phyloP scores from a whole-genome alignment of 1,140 invertebrate genomes.

The Coelopa frigida region DNA sequence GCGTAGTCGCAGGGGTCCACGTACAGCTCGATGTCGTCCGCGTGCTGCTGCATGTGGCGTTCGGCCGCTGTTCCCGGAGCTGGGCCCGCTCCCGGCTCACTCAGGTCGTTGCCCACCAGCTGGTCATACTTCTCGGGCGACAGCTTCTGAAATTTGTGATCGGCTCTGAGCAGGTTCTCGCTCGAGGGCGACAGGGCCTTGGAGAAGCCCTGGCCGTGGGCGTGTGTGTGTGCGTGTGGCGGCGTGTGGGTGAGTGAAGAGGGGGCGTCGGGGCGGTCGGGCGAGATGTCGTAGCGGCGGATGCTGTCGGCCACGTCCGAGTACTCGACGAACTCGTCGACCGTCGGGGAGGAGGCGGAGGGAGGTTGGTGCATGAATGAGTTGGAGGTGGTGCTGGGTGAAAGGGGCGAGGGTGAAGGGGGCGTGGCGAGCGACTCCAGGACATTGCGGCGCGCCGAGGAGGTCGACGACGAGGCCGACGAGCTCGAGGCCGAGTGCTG shows the following conservation, averaged over 20 bases:
- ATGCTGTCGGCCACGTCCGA: conserved; percentile 42
- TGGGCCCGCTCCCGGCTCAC: neutral
- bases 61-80: conserved; percentile 17
- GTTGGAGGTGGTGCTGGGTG: conserved; percentile 1
- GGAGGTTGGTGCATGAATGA: conserved; percentile 7
- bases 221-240: too few relatives aligned
- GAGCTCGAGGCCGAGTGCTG: conserved; percentile 10
- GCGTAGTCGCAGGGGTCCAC: conserved; percentile 42
- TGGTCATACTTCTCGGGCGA: conserved; percentile 42
- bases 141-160: conserved; percentile 43
- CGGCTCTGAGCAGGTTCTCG: conserved; percentile 37
- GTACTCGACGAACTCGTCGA: conserved; percentile 39
- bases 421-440: conserved; percentile 5
- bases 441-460: conserved; percentile 13
- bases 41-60: conserved; percentile 35
- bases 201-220: too few relatives aligned
- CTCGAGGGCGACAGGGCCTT: conserved; percentile 30
- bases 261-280: conserved; percentile 17
- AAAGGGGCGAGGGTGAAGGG: neutral
- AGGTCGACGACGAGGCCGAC: conserved; percentile 5
- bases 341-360: conserved; percentile 1
- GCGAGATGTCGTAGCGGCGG: conserved; percentile 27
- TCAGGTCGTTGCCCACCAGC: conserved; percentile 32
- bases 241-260: conserved; percentile 5
- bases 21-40: conserved; percentile 41